Evolutionary conservation across 2,888 invertebrate species (phyloP).

Genomic region (Eupithecia tripunctaria): DNA sequence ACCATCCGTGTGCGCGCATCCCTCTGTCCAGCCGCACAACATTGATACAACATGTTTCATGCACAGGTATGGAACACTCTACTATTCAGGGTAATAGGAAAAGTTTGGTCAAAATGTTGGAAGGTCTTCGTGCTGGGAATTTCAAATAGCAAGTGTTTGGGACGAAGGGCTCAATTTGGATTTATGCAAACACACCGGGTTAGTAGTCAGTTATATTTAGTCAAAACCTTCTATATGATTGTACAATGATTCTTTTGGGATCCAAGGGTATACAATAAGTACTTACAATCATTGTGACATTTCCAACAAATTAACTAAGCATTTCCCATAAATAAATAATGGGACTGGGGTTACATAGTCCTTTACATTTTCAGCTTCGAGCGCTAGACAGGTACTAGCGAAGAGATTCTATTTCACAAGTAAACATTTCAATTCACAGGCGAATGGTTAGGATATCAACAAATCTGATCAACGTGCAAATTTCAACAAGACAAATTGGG

Average conservation of each 20-base stretch:
- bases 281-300: neutral
- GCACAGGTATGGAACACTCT: conserved; percentile 74
- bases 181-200: neutral
- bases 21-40: conserved; percentile 91
- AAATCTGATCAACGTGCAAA: conserved; percentile 30
- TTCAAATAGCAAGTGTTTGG: neutral
- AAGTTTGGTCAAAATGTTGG: conserved; percentile 56
- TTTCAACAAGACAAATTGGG: conserved; percentile 23
- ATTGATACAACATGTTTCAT: conserved; percentile 86
- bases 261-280: neutral
- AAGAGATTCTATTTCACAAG: neutral
- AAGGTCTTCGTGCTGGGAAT: conserved; percentile 11
- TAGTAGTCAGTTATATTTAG: neutral
- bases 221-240: neutral
- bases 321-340: conserved; percentile 48
- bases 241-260: neutral
- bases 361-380: conserved; percentile 1
- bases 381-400: conserved; percentile 8
- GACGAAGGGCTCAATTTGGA: neutral
- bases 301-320: conserved; percentile 43
- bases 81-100: conserved; percentile 53
- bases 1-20: conserved; percentile 96
- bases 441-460: conserved; percentile 14
- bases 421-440: conserved; percentile 14
- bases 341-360: conserved; percentile 51